Base-by-base conservation (phyloP, 1,140 invertebrate species). In the Zophobas atratus region DNA sequence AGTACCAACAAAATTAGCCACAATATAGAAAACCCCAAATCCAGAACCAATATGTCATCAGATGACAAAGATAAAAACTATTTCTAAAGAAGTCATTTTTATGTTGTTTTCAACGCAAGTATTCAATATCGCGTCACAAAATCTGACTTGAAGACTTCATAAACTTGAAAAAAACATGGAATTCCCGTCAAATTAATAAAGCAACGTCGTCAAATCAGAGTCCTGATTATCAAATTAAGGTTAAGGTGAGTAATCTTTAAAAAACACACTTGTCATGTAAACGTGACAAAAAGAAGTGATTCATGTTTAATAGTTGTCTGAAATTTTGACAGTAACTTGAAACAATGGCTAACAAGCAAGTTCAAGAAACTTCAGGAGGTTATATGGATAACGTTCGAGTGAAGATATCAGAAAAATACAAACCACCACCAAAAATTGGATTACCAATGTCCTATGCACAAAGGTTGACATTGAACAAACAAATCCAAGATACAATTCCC, bases 381-480 rank as follows among this genome's bases (percentile, higher is more conserved):
- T 94, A 91, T 81, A 93, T 95, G 91, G 94, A 96, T 87, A 93
- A 92, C 79, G 91, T 96, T 78, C 92, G 94, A 75, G 94, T 97
- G 53, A 96, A 96, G 89, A 96, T 97, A 85, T 92, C 93, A 56
- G 94, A 96, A 87, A 93, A 92, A 78, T 96, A 94, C 82, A 94
- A 94, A 86, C 92, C 93, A 75, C 94, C 94, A 20, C 90, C 91
- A 74, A 90, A 90, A 86, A 91, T 95, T 60, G 90, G 91, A 78
- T 85, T 95, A 79, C 92, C 93, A 53, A 90, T 92, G 77, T 90
- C 89, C 79, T 90, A 92, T 79, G 88, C 89, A 39, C 91, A 93
- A 83, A 89, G 90, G 83, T 82, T 92, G 86, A 78, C 79, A 80
- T 77, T 89, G 82, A 84, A 91, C 86, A 88, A 90, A 84, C 85